These are phyloP conservation scores for Rhinoraja longicauda DNA, from an alignment of 2,797 vertebrate genomes.

Conservation along the genomic window DNA sequence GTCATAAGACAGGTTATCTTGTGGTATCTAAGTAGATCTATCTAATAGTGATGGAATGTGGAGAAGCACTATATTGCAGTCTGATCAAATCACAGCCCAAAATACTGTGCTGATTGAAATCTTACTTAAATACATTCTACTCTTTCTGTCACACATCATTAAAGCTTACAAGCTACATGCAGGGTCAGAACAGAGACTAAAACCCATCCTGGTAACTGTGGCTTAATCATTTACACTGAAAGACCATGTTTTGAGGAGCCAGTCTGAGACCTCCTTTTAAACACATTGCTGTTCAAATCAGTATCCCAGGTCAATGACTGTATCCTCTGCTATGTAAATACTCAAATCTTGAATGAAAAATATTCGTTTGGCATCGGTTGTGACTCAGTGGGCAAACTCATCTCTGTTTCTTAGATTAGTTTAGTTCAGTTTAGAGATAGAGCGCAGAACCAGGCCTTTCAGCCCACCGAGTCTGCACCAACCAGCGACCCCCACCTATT, in stretches of 20 bases:
- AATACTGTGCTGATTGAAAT: constrained; percentile 33
- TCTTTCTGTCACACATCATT: constrained; percentile 35
- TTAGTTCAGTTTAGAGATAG: no score
- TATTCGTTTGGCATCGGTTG: not conserved
- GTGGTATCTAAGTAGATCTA: constrained; percentile 7
- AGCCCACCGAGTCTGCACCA: no score
- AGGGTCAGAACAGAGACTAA: not conserved
- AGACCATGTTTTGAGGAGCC: not conserved
- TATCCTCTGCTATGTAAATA: not conserved
- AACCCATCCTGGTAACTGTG: not conserved
- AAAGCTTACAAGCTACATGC: constrained; percentile 10
- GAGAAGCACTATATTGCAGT: constrained; percentile 26
- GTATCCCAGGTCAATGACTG: not conserved
- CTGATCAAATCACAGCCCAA: constrained; percentile 29
- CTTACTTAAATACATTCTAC: constrained; percentile 37
- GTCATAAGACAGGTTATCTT: constrained; percentile 22
- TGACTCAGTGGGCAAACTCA: not conserved
- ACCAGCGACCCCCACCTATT: no score
- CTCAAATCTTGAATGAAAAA: not conserved
- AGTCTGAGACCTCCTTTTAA: not conserved
- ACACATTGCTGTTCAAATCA: not conserved
- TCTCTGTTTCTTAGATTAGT: not conserved
- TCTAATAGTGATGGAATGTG: constrained; percentile 34
- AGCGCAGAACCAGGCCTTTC: no score
- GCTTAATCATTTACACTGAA: not conserved